Evolutionary conservation across 1,140 invertebrate species (phyloP), one percentile per base, ranked within the genome.

Genomic region (Cotesia glomerata): DNA sequence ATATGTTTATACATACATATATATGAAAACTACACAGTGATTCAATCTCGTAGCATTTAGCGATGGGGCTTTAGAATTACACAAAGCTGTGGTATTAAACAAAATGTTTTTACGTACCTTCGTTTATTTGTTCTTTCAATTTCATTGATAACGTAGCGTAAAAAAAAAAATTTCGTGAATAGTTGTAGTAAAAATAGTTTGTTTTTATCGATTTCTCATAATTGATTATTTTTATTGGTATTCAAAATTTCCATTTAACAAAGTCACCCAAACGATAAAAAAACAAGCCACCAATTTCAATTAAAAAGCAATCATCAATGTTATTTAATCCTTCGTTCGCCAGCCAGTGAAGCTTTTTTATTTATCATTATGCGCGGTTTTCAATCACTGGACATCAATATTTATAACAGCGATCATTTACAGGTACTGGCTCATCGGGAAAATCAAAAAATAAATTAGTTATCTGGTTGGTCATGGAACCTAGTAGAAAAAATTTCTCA

Each of bases 321-420:
- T 63, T 63, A 39, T 63, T 35, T 63, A 63, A 63, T 51, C 45
- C 18, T 32, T 35, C 26, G 26, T 26, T 51, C 2, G 18, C 13
- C 18, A 16, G 18, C 58, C 26, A 32, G 26, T 5, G 14, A 32
- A 7, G 13, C 36, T 32, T 32, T 45, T 63, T n/a, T 63, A 39
- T 63, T 63, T 63, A 39, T 63, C n/a, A 39, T 63, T 63, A 59
- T 59, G 18, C 26, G 7, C 18, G 18, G 36, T 65, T 65, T 51
- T 18, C 63, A 65, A 65, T 65, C 63, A 65, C 14, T 8, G n/a
- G 8, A 65, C 45, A 65, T 65, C 45, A 65, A 65, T 65, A 65
- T 65, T 39, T 16, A 65, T 51, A 16, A 51, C 39, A 65, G 26
- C 11, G 63, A 51, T 65, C 45, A 65, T 65, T 65, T 32, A n/a